These are phyloP conservation scores for Polydrusus pterygomalis DNA, from an alignment of 2,888 invertebrate species.

Conservation along the genomic window DNA sequence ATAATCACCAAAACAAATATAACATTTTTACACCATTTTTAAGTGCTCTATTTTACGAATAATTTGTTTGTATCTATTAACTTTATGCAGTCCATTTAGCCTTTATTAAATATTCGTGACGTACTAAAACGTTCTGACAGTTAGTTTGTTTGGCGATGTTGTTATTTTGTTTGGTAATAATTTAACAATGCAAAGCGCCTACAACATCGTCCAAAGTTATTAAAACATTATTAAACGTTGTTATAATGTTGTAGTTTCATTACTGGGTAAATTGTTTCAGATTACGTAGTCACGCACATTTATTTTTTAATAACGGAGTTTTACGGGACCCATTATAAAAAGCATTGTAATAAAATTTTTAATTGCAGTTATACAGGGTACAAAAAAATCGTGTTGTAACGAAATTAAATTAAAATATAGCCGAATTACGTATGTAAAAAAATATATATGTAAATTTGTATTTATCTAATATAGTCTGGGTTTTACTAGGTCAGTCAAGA, in stretches of 20 bases:
- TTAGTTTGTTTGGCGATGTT: constrained; percentile 20
- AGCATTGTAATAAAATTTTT: too few species aligned
- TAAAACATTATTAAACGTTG: constrained; percentile 20
- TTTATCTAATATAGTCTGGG: too few species aligned
- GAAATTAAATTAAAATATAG: too few species aligned
- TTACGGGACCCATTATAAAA: too few species aligned
- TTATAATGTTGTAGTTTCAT: constrained; percentile 8
- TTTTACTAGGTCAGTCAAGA: too few species aligned
- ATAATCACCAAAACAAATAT: too few species aligned
- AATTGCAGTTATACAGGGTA: too few species aligned
- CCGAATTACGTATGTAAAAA: too few species aligned
- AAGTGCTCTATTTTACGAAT: background rate
- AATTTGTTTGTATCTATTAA: background rate
- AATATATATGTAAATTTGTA: too few species aligned
- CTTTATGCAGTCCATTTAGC: background rate
- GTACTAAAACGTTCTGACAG: constrained; percentile 33
- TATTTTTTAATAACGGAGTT: constrained; percentile 1
- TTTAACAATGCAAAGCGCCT: constrained; percentile 8
- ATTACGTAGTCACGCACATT: constrained; percentile 15
- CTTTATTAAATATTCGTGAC: constrained; percentile 35
- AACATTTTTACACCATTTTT: too few species aligned
- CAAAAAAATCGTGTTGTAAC: too few species aligned
- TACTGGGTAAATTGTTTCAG: constrained; percentile 5
- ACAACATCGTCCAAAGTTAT: constrained; percentile 13
- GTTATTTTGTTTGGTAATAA: constrained; percentile 19